Conservation (phyloP, 2,888 invertebrate genomes). For the Melanargia galathea region DNA sequence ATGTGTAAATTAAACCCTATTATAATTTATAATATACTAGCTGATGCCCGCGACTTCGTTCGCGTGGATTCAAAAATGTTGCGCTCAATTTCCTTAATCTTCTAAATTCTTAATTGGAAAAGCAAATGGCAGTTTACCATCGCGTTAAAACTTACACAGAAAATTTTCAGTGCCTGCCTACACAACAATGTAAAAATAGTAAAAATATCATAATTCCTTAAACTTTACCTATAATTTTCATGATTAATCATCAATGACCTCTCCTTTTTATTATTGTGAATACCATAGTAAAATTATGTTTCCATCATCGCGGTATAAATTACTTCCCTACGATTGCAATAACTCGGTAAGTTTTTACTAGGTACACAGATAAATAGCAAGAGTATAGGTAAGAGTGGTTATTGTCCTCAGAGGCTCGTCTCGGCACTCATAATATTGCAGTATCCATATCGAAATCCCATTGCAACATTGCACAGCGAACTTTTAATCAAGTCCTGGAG, state of each 20-base stretch:
- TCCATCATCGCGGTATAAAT: background rate
- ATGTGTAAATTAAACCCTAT: background rate
- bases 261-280: background rate
- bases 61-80: too few relatives aligned
- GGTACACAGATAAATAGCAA: slow-evolving; percentile 2
- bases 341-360: background rate
- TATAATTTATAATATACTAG: too few relatives aligned
- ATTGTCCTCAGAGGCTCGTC: slow-evolving; percentile 43
- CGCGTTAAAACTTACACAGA: too few relatives aligned
- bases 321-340: slow-evolving; percentile 4
- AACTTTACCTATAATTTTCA: background rate
- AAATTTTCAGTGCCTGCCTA: too few relatives aligned
- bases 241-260: background rate
- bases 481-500: slow-evolving; percentile 79
- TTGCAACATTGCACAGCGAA: slow-evolving; percentile 75
- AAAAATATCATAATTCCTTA: background rate
- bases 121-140: too few relatives aligned
- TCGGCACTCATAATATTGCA: slow-evolving; percentile 56
- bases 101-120: too few relatives aligned
- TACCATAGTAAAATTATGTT: background rate
- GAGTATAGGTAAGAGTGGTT: slow-evolving; percentile 29
- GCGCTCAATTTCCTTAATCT: too few relatives aligned
- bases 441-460: slow-evolving; percentile 75
- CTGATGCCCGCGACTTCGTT: too few relatives aligned
- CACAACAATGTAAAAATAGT: background rate